phyloP scores from a whole-genome alignment of 2,888 invertebrate species.

The Scaptomyza polygonia region DNA sequence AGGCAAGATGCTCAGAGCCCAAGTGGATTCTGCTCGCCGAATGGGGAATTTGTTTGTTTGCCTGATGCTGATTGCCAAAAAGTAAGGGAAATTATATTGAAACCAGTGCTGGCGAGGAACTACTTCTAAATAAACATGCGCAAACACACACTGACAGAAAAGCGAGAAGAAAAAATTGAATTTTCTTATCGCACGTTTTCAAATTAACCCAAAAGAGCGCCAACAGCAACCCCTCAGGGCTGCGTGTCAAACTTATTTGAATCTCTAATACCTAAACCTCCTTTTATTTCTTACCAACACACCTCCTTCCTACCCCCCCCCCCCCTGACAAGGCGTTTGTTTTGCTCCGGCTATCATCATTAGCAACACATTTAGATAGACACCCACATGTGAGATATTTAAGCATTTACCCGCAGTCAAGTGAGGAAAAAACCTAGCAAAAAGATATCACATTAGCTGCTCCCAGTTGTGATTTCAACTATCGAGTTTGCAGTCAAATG shows the following conservation, averaged over 20 bases:
- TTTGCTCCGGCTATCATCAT: slow-evolving; percentile 57
- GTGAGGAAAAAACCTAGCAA: slow-evolving; percentile 6
- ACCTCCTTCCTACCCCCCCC: neutral
- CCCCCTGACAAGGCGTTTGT: slow-evolving; percentile 2
- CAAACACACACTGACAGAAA: slow-evolving; percentile 25
- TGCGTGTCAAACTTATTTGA: slow-evolving; percentile 59
- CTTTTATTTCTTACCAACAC: neutral
- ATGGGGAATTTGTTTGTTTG: slow-evolving; percentile 69
- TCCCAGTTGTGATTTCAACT: slow-evolving; percentile 38
- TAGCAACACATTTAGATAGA: slow-evolving; percentile 68
- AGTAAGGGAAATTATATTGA: slow-evolving; percentile 28
- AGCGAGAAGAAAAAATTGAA: slow-evolving; percentile 61
- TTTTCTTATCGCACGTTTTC: slow-evolving; percentile 70
- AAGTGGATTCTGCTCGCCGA: slow-evolving; percentile 21
- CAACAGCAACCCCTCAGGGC: slow-evolving; percentile 27
- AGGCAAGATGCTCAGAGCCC: slow-evolving; percentile 12
- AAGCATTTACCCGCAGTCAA: slow-evolving; percentile 23
- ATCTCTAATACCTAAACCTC: slow-evolving; percentile 36
- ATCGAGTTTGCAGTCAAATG: slow-evolving; percentile 29
- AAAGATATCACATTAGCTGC: slow-evolving; percentile 37
- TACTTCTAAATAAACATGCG: no score
- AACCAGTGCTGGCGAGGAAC: slow-evolving; percentile 24
- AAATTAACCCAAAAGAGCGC: slow-evolving; percentile 66
- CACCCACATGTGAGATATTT: slow-evolving; percentile 39
- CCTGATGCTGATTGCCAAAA: slow-evolving; percentile 73